These are phyloP conservation scores for Abrostola triplasia DNA, from an alignment of 2,888 invertebrate species.

Conservation along the genomic window DNA sequence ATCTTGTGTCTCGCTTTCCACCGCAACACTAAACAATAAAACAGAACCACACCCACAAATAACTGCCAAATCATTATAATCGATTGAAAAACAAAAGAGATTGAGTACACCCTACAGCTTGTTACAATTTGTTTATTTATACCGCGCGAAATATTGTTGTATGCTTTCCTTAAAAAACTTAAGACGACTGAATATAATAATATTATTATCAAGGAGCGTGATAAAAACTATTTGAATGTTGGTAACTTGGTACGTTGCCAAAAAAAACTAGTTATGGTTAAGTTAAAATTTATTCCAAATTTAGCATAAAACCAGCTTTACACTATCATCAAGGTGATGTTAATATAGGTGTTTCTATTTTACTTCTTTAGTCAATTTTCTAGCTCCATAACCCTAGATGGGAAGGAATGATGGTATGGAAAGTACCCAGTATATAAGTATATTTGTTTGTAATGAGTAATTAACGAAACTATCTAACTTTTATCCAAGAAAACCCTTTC, in stretches of 20 bases:
- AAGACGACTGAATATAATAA: not conserved
- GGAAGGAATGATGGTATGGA: too few species aligned
- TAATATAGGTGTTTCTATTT: too few species aligned
- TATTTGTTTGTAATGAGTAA: too few species aligned
- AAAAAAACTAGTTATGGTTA: slow-evolving; percentile 2
- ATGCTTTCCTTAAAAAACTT: not conserved
- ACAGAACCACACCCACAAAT: slow-evolving; percentile 19
- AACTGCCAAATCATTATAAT: slow-evolving; percentile 40
- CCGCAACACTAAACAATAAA: slow-evolving; percentile 31
- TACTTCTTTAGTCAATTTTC: too few species aligned
- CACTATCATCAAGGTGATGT: not conserved
- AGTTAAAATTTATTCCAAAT: not conserved
- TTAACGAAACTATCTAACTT: too few species aligned
- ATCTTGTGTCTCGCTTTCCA: slow-evolving; percentile 51
- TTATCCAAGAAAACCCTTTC: too few species aligned
- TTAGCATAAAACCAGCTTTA: not conserved
- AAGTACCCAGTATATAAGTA: too few species aligned
- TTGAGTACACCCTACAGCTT: too few species aligned
- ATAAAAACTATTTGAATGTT: not conserved
- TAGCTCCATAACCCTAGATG: too few species aligned
- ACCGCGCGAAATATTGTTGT: not conserved
- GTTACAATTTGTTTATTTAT: not conserved
- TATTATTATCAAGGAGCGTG: not conserved
- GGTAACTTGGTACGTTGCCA: not conserved
- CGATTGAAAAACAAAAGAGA: too few species aligned